A percentile compares a stretch with the other conserved stretches of the same genome.
Conservation (phyloP, 2,888 invertebrate species). For the Drosophila anomelani region DNA sequence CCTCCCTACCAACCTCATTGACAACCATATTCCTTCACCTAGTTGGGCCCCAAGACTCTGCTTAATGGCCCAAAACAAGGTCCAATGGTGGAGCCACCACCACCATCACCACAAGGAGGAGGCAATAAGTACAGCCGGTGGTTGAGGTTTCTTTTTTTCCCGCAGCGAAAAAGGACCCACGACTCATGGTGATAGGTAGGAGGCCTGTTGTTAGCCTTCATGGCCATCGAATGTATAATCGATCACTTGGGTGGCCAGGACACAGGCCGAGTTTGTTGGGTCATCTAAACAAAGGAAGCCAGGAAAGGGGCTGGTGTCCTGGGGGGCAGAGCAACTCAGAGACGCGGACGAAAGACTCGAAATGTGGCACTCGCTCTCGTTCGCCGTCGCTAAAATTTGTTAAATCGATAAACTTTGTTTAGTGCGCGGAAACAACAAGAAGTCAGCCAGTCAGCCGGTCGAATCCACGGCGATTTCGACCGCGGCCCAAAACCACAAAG, state of each 20-base stretch:
- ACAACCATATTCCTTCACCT: slow-evolving; percentile 9
- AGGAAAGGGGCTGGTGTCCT: slow-evolving; percentile 25
- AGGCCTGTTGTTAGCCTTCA: slow-evolving; percentile 65
- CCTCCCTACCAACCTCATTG: neutral
- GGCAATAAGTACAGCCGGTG: slow-evolving; percentile 42
- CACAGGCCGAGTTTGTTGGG: slow-evolving; percentile 71
- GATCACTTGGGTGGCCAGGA: slow-evolving; percentile 70
- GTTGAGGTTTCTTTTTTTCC: slow-evolving; percentile 11
- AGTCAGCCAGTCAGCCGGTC: slow-evolving; percentile 57
- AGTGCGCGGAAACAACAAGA: slow-evolving; percentile 78
- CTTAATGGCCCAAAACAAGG: slow-evolving; percentile 22
- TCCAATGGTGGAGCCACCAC: slow-evolving; percentile 21
- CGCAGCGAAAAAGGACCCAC: slow-evolving; percentile 5
- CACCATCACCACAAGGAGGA: slow-evolving; percentile 27
- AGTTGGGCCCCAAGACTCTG: slow-evolving; percentile 8
- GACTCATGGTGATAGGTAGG: neutral
- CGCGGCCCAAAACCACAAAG: slow-evolving; percentile 23
- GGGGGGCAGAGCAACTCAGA: slow-evolving; percentile 15
- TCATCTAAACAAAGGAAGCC: slow-evolving; percentile 75
- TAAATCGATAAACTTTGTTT: slow-evolving; percentile 80
- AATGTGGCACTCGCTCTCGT: slow-evolving; percentile 71
- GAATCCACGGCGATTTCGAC: slow-evolving; percentile 47
- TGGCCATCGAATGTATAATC: slow-evolving; percentile 80
- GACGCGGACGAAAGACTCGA: slow-evolving; percentile 35
- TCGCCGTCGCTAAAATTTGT: slow-evolving; percentile 66